A percentile compares a stretch with the other conserved stretches of the same genome.
phyloP scores from a whole-genome alignment of 1,140 invertebrate species.

The Homalodisca vitripennis region DNA sequence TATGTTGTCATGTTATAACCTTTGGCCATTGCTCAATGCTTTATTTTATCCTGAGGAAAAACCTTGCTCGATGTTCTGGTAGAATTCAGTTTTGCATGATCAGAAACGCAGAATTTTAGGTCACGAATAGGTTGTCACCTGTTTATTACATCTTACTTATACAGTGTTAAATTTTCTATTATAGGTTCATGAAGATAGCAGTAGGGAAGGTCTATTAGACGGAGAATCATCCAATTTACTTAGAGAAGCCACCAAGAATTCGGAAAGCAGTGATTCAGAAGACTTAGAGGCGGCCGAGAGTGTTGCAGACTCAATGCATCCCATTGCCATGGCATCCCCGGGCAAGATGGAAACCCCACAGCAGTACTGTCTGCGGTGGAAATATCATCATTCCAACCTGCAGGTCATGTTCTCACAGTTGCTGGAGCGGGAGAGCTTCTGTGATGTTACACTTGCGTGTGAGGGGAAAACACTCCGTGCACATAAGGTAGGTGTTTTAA shows the following conservation, averaged over 20 bases:
- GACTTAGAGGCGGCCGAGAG: neutral
- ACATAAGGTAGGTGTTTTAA: slow-evolving; percentile 67
- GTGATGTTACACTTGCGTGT: slow-evolving; percentile 87
- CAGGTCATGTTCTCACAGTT: slow-evolving; percentile 85
- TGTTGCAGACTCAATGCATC: slow-evolving; percentile 15
- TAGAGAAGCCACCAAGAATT: neutral
- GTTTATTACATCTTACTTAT: no score
- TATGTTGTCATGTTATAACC: no score
- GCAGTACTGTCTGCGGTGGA: slow-evolving; percentile 89
- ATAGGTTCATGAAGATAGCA: neutral
- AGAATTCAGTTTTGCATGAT: no score
- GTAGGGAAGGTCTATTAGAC: neutral
- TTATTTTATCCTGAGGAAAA: no score
- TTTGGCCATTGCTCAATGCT: no score
- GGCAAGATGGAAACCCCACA: slow-evolving; percentile 49
- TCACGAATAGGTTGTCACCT: neutral
- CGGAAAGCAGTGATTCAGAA: slow-evolving; percentile 17
- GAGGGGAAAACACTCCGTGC: slow-evolving; percentile 85
- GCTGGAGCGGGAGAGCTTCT: slow-evolving; percentile 82
- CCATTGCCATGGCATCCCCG: slow-evolving; percentile 28
- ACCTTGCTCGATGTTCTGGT: no score
- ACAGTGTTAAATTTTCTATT: no score
- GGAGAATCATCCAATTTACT: neutral
- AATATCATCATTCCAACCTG: slow-evolving; percentile 86
- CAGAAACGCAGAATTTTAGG: no score